Base-by-base conservation (phyloP, 2,888 invertebrate species). In the Merodon equestris region DNA sequence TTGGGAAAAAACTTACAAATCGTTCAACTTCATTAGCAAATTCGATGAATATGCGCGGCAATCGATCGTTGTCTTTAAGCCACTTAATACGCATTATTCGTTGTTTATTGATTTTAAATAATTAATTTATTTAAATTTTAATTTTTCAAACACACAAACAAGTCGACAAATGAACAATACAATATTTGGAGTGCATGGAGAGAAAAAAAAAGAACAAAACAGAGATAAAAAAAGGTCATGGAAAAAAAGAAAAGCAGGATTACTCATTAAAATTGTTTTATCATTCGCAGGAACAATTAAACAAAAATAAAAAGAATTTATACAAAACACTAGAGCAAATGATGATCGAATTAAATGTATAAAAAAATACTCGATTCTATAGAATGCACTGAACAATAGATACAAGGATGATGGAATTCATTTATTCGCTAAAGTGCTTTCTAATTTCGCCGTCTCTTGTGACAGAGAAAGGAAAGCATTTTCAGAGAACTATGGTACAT, bases 1-100 rank as follows among this genome's bases (percentile, higher is more conserved):
- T 27, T 27, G 7, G 7, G 27, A 27, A 27, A n/a, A 27, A 27
- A 90, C 93, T 93, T 93, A 93, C 93, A 91, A 91, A 92, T 89
- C 91, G 91, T 87, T 92, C 91, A 86, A 92, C 91, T 89, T 93
- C 93, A 89, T 92, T 91, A 89, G 92, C 91, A 89, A 93, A 92
- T 89, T 92, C 91, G 89, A 92, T 92, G 87, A 92, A 91, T 90
- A 92, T 92, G 86, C 90, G 91, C 85, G 93, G 93, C 86, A 92
- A 90, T 83, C 92, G 91, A 83, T 93, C 92, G 90, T 94, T 93
- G 90, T 94, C 93, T 88, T 93, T 94, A 91, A 94, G 91, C 94
- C 94, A 94, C 93, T 93, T 84, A 60, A 48, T 38, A 61, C 19
- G 44, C 40, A 19, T 4, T 27, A 27, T 27, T 27, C 7, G 27